Evolutionary conservation across 64 coral and sea anemone species (phyloP), one percentile per base, ranked within the genome.

Genomic region (Hydrozoanthus tunicans): DNA sequence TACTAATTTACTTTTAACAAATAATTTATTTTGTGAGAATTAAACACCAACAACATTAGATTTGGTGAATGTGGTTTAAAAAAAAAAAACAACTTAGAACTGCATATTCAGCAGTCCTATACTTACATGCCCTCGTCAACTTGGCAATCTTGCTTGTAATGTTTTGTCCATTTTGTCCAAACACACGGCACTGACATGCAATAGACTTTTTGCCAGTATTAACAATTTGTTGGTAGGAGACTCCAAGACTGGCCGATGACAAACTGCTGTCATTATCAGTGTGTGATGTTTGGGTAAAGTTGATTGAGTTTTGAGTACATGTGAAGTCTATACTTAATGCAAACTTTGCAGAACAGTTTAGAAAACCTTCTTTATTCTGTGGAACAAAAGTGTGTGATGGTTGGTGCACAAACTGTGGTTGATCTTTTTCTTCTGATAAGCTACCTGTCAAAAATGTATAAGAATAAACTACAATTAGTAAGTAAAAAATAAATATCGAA

Each of bases 261-360:
- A 88, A 88, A 74, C 69, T 56, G 51, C 67, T 88, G 57, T 25
- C 32, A 13, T 88, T 88, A 24, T 66, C 72, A 10, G 15, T 24
- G 15, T 73, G 56, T 20, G 56, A 58, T 4, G 26, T 32, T 17
- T 17, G 20, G 15, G 5, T 65, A 3, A 82, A 12, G 5, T 17
- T 1, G 9, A 23, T 43, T 64, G 2, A 13, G 11, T 62, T 64
- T 13, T 82, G 80, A 5, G n/a, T 65, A 63, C 80, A 82, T 23
- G 20, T n/a, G 65, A 82, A 82, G 6, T 82, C 80, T 53, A 82
- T 53, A 17, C 14, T 82, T 65, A 61, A 7, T 15, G 80, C 59
- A 66, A 82, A 82, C 61, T 65, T 82, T 64, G 80, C 25, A 10
- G 80, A 82, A 14, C 80, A 82, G 60, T 82, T 82, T 7, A 82